Evolutionary conservation across 2,113 vertebrate species (phyloP).

Genomic region (Opisthocomus hoazin): DNA sequence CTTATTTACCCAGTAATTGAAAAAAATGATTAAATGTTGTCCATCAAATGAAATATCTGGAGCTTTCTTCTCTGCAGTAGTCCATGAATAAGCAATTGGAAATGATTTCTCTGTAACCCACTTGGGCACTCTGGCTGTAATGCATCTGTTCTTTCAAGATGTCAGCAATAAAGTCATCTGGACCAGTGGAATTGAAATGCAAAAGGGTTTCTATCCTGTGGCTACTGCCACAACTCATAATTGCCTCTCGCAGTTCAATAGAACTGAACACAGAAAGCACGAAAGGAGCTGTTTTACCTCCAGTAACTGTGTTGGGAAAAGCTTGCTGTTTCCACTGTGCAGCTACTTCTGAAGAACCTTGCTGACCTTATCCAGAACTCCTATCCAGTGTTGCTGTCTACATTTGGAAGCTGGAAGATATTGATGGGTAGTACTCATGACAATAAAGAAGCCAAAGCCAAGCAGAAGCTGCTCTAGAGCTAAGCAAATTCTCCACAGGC

Average conservation of each 20-base stretch:
- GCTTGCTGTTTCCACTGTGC: neutral
- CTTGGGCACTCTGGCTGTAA: neutral
- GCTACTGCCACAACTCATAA: neutral
- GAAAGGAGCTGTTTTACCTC: neutral
- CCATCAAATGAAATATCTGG: neutral
- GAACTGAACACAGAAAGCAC: neutral
- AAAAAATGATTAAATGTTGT: neutral
- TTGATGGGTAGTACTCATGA: rapidly evolving
- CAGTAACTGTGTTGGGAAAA: neutral
- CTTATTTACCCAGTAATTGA: neutral
- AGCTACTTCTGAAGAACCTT: neutral
- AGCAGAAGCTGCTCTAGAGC: neutral
- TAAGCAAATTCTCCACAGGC: neutral
- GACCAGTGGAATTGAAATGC: neutral
- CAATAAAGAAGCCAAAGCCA: neutral
- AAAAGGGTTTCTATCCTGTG: neutral
- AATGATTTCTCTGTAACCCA: neutral
- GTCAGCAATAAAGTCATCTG: neutral
- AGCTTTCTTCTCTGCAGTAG: neutral
- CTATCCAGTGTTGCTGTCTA: neutral
- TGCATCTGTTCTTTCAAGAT: neutral
- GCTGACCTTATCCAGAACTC: neutral
- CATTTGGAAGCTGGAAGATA: neutral
- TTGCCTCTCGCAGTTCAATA: neutral
- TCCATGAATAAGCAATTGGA: neutral